Conservation (phyloP, 2,113 vertebrate species). For the Callaeas wilsoni region DNA sequence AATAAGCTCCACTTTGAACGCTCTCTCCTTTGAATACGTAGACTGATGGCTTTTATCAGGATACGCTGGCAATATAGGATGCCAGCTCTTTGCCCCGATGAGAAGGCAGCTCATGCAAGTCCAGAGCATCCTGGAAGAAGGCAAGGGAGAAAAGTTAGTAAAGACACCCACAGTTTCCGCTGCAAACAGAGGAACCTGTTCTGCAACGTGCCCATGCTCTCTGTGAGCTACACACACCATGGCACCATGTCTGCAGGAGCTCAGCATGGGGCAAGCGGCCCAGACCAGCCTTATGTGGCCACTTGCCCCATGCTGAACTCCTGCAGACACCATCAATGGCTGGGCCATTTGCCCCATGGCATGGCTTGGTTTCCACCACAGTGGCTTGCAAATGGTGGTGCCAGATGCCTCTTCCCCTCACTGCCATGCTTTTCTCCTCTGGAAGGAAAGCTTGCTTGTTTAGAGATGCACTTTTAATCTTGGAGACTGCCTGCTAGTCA, state of each 20-base stretch:
- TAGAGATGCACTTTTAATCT: background rate
- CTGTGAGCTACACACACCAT: background rate
- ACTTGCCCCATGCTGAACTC: accelerated
- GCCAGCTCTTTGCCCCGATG: background rate
- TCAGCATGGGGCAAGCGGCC: accelerated
- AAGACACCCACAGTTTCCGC: background rate
- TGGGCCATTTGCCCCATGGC: background rate
- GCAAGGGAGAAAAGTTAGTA: conserved; percentile 36
- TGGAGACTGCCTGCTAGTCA: background rate
- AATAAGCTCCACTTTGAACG: background rate
- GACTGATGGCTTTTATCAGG: background rate
- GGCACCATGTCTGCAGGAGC: background rate
- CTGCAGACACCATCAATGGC: background rate
- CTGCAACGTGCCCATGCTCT: background rate
- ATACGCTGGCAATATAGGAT: background rate
- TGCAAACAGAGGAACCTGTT: conserved; percentile 51
- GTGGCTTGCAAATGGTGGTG: background rate
- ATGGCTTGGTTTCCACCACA: background rate
- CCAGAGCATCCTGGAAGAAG: conserved; percentile 25
- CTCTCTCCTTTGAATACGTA: background rate
- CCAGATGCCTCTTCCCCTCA: background rate
- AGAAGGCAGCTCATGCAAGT: background rate
- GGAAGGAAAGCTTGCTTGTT: background rate
- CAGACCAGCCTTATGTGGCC: accelerated
- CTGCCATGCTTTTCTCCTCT: background rate